phyloP scores from a whole-genome alignment of 2,797 vertebrate genomes.

The Antrozous pallidus region DNA sequence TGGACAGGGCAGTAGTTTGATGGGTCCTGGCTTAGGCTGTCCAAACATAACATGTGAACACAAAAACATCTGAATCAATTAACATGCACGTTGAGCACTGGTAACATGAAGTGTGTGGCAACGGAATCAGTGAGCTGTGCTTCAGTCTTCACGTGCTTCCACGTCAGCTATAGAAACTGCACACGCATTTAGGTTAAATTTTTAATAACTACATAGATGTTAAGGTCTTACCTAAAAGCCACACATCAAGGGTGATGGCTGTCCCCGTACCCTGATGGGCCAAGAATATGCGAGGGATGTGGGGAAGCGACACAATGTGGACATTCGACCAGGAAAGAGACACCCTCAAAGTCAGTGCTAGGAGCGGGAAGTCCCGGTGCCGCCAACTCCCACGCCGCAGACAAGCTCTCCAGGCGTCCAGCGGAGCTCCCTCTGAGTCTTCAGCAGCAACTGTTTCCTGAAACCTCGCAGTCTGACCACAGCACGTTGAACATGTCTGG shows the following conservation, averaged over 20 bases:
- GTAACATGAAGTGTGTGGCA: background rate
- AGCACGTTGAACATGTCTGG: background rate
- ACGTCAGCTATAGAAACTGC: background rate
- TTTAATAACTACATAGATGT: background rate
- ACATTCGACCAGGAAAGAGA: background rate
- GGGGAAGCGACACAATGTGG: too few relatives aligned
- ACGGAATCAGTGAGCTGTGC: background rate
- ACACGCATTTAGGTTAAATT: fast-evolving
- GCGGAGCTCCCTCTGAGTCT: background rate
- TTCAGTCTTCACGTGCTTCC: too few relatives aligned
- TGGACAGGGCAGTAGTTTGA: background rate
- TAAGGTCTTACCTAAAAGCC: background rate
- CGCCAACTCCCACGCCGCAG: too few relatives aligned
- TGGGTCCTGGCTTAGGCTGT: background rate
- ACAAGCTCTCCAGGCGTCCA: too few relatives aligned
- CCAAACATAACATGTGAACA: background rate
- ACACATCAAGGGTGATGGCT: background rate
- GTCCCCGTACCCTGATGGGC: background rate
- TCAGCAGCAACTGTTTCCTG: background rate
- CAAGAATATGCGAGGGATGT: background rate
- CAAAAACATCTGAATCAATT: background rate
- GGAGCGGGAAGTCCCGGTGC: too few relatives aligned
- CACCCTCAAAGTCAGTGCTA: background rate
- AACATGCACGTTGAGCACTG: background rate
- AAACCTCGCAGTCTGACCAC: background rate